phyloP scores from a whole-genome alignment of 2,888 invertebrate genomes.

The Chrysotoxum bicinctum region DNA sequence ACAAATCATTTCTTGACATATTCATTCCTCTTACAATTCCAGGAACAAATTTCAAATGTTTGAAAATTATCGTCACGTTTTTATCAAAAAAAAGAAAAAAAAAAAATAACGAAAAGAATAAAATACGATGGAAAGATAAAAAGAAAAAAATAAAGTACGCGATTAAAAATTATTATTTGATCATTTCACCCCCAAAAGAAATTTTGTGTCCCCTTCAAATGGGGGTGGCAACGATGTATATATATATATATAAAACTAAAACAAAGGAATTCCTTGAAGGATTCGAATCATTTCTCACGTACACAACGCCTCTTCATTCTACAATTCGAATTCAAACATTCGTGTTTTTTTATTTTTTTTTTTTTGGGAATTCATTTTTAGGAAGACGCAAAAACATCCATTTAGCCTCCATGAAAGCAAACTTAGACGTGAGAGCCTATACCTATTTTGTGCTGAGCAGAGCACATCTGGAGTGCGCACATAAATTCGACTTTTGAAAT shows the following conservation, averaged over 20 bases:
- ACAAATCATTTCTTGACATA: not conserved
- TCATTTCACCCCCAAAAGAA: not conserved
- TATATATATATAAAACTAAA: conserved; percentile 8
- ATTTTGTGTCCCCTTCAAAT: not conserved
- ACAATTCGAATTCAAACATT: conserved; percentile 55
- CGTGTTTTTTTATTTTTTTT: conserved; percentile 28
- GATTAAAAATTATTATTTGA: conserved; percentile 29
- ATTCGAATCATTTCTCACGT: conserved; percentile 58
- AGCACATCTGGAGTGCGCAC: conserved; percentile 60
- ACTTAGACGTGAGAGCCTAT: conserved; percentile 50
- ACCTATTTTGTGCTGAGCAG: too few species aligned
- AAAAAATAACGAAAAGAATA: too few species aligned
- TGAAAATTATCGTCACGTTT: conserved; percentile 4
- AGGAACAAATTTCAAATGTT: not conserved
- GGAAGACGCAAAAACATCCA: conserved; percentile 13
- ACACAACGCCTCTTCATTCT: conserved; percentile 21
- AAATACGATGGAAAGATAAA: not conserved
- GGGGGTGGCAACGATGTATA: not conserved
- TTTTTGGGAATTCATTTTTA: conserved; percentile 31
- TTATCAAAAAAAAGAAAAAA: not conserved
- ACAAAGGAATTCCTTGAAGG: conserved; percentile 8
- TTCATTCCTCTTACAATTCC: not conserved
- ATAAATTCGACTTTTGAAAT: conserved; percentile 58
- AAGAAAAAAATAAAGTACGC: not conserved
- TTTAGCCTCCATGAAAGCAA: conserved; percentile 8